Percentiles rank a stretch among this genome's conserved stretches.
phyloP scores from a whole-genome alignment of 2,113 vertebrate species.

The Scartelaos histophorus region DNA sequence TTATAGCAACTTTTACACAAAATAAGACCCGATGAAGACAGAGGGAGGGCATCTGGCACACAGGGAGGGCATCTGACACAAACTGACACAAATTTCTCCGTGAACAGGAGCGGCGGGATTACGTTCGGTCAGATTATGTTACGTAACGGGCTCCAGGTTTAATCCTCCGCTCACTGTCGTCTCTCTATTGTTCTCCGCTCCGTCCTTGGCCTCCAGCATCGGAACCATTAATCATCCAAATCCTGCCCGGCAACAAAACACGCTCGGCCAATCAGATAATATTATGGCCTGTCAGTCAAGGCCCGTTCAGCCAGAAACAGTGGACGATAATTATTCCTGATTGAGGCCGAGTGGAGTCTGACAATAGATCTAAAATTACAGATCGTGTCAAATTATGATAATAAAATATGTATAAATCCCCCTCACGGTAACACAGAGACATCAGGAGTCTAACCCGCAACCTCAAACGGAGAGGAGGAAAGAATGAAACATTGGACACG shows the following conservation, averaged over 20 bases:
- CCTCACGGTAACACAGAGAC: too few species aligned
- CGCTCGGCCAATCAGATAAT: constrained; percentile 50
- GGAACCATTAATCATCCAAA: constrained; percentile 67
- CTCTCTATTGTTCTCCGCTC: constrained; percentile 39
- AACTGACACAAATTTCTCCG: too few species aligned
- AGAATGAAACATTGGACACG: too few species aligned
- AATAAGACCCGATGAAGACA: too few species aligned
- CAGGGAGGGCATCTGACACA: too few species aligned
- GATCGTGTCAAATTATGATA: not conserved
- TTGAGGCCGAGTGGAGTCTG: not conserved
- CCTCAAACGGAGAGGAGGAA: too few species aligned
- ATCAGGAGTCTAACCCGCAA: too few species aligned
- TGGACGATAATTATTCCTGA: too few species aligned
- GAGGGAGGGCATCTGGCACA: too few species aligned
- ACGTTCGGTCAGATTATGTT: constrained; percentile 57
- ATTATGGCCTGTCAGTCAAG: constrained; percentile 36
- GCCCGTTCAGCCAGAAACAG: constrained; percentile 21
- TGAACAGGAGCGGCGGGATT: constrained; percentile 48
- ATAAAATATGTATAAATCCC: too few species aligned
- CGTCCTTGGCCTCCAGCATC: constrained; percentile 57
- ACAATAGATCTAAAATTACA: not conserved
- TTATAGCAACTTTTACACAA: too few species aligned
- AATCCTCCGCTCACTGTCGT: constrained; percentile 44
- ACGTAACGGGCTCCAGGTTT: constrained; percentile 55
- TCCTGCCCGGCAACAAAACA: constrained; percentile 36